These are phyloP conservation scores for Onychomys leucogaster DNA, from an alignment of 2,797 vertebrate genomes.

Conservation along the genomic window DNA sequence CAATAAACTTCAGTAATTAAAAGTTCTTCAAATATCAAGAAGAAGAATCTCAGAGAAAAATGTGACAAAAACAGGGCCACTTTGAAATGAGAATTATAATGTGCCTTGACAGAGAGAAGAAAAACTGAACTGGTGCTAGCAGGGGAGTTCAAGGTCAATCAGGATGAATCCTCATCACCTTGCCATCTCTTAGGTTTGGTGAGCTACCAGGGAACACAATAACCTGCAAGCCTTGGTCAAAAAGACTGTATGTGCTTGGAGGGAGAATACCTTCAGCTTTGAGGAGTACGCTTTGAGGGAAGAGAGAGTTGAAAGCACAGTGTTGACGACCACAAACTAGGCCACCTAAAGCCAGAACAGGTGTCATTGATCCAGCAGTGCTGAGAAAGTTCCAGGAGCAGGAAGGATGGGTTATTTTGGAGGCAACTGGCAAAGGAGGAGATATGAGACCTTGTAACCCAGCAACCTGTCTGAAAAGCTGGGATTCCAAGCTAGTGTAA, in stretches of 20 bases:
- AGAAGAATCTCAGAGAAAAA: constrained; percentile 13
- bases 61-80: not conserved
- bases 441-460: not conserved
- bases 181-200: not conserved
- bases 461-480: constrained; percentile 22
- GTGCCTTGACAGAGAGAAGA: not conserved
- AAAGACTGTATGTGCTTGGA: not conserved
- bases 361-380: not conserved
- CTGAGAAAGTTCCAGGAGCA: not conserved
- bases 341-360: constrained; percentile 4
- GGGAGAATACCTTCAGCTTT: not conserved
- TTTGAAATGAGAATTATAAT: constrained; percentile 4
- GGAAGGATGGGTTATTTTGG: not conserved
- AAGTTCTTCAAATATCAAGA: not conserved
- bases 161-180: not conserved
- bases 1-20: not conserved
- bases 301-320: not conserved
- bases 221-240: not conserved
- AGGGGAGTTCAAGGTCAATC: not conserved
- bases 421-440: not conserved
- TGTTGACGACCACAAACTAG: not conserved
- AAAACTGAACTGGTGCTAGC: not conserved
- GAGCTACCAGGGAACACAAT: not conserved
- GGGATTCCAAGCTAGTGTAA: not conserved
- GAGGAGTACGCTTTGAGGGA: not conserved